Evolutionary conservation across 2,113 vertebrate genomes (phyloP).

Genomic region (Osmerus mordax): DNA sequence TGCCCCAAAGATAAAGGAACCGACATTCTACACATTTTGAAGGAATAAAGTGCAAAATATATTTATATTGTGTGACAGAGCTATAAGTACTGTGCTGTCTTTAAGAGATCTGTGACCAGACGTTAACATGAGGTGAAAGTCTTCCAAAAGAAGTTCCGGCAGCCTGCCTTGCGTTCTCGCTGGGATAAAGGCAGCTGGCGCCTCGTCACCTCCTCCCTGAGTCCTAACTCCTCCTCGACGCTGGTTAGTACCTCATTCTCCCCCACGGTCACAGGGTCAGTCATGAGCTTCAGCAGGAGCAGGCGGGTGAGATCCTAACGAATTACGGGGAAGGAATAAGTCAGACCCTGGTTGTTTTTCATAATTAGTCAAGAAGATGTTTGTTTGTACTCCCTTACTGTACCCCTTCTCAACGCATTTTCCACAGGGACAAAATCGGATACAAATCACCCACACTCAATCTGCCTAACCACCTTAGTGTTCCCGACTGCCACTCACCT

Average conservation of each 20-base stretch:
- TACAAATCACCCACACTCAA: background rate
- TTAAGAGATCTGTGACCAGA: background rate
- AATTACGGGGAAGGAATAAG: background rate
- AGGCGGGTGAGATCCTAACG: slow-evolving; percentile 55
- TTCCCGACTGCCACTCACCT: slow-evolving; percentile 51
- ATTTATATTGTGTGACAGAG: background rate
- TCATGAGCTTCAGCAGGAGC: slow-evolving; percentile 58
- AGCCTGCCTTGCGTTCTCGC: slow-evolving; percentile 73
- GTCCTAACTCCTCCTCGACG: slow-evolving; percentile 36
- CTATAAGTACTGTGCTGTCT: background rate
- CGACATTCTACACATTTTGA: no score
- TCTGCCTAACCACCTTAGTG: background rate
- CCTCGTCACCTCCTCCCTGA: slow-evolving; percentile 43
- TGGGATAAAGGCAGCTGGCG: slow-evolving; percentile 63
- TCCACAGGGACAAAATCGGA: background rate
- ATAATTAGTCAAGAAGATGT: background rate
- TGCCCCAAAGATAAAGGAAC: no score
- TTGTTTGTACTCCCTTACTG: background rate
- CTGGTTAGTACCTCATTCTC: slow-evolving; percentile 31
- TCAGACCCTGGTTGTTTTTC: background rate
- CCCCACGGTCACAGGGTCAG: slow-evolving; percentile 41
- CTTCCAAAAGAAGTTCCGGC: slow-evolving; percentile 81
- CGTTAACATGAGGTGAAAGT: slow-evolving; percentile 78
- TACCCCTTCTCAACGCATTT: background rate
- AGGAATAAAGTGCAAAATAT: no score